A percentile compares a stretch with the other conserved stretches of the same genome.
phyloP scores from a whole-genome alignment of 1,140 invertebrate species.

The Bombus terrestris region DNA sequence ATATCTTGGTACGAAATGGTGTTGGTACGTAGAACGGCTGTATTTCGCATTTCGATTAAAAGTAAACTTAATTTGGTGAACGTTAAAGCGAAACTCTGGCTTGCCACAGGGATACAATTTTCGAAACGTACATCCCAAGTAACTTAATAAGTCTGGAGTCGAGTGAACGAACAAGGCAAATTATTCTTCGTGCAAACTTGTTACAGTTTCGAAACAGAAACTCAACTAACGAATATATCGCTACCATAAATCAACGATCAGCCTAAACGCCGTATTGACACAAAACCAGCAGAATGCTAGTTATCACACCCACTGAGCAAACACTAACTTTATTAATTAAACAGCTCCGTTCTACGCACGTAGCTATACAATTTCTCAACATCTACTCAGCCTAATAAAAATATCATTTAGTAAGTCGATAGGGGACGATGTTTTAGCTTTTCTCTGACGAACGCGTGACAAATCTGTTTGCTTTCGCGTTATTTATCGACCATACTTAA shows the following conservation, averaged over 20 bases:
- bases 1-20: neutral
- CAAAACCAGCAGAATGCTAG: neutral
- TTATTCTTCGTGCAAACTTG: conserved; percentile 4
- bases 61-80: neutral
- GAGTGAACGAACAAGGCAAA: neutral
- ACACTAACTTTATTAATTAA: neutral
- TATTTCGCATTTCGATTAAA: neutral
- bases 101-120: neutral
- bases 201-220: neutral
- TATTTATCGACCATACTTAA: too few species aligned
- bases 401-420: neutral
- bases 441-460: too few species aligned
- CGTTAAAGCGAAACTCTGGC: neutral
- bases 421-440: neutral
- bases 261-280: neutral
- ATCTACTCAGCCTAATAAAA: neutral
- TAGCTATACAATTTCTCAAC: neutral
- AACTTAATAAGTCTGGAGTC: neutral
- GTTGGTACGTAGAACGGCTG: too few species aligned
- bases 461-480: too few species aligned
- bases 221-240: neutral
- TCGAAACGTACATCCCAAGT: neutral
- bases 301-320: neutral
- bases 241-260: conserved; percentile 6
- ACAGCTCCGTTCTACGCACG: neutral